A percentile compares a stretch with the other conserved stretches of the same genome.
Conservation (phyloP, 1,140 invertebrate species). For the Bombus picipes region DNA sequence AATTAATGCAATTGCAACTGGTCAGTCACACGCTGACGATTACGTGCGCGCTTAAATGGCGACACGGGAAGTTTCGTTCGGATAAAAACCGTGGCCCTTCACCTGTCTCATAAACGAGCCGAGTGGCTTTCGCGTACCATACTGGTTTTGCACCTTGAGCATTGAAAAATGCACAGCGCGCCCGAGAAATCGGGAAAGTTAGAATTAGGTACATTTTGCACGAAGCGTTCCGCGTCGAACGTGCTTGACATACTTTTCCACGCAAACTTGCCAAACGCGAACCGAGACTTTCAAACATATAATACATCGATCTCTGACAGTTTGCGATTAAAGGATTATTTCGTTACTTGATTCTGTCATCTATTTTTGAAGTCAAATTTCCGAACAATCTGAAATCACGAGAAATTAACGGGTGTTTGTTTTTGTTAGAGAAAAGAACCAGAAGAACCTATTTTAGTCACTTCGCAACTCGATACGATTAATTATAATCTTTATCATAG, state of each 20-base stretch:
- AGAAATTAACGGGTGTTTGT: too few relatives aligned
- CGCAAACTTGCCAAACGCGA: too few relatives aligned
- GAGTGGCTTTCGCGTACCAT: constrained; percentile 48
- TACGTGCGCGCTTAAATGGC: constrained; percentile 42
- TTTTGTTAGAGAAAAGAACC: too few relatives aligned
- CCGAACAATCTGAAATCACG: too few relatives aligned
- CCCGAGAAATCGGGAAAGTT: constrained; percentile 39
- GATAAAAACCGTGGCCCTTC: constrained; percentile 48
- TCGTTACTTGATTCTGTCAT: too few relatives aligned
- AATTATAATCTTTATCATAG: too few relatives aligned
- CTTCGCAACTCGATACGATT: too few relatives aligned
- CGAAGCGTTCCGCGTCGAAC: neutral
- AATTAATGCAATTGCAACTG: constrained; percentile 47
- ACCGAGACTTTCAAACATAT: too few relatives aligned
- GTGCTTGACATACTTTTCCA: neutral
- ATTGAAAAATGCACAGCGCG: constrained; percentile 33
- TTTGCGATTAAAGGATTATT: too few relatives aligned
- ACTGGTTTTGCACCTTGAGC: constrained; percentile 52
- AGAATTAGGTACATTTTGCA: constrained; percentile 14
- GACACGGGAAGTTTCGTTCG: constrained; percentile 42
- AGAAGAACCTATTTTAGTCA: too few relatives aligned
- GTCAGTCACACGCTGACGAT: constrained; percentile 25
- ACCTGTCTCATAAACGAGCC: constrained; percentile 46
- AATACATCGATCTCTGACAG: too few relatives aligned
- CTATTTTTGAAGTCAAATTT: too few relatives aligned